phyloP scores from a whole-genome alignment of 2,888 invertebrate species.

The Thera obeliscata region DNA sequence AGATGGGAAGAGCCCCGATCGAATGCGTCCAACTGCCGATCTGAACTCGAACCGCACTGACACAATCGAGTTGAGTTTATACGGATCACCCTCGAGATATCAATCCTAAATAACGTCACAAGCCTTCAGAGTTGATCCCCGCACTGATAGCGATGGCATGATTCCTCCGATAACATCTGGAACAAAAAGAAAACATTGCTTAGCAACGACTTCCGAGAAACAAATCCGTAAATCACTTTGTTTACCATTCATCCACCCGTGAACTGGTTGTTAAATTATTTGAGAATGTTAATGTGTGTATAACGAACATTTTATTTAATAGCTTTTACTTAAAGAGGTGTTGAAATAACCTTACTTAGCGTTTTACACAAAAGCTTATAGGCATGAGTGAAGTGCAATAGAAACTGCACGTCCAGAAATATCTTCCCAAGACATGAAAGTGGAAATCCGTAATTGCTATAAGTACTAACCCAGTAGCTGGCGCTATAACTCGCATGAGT shows the following conservation, averaged over 20 bases:
- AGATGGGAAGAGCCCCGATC: slow-evolving; percentile 47
- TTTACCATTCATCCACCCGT: slow-evolving; percentile 29
- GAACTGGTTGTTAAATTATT: slow-evolving; percentile 18
- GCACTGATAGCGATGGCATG: slow-evolving; percentile 72
- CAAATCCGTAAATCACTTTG: slow-evolving; percentile 42
- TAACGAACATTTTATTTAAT: slow-evolving; percentile 20
- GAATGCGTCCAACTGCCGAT: slow-evolving; percentile 48
- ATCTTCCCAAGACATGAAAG: slow-evolving; percentile 31
- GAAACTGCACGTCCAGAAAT: slow-evolving; percentile 25
- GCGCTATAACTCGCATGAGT: slow-evolving; percentile 10
- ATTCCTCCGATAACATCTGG: slow-evolving; percentile 70
- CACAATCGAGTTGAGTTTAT: slow-evolving; percentile 36
- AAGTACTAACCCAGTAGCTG: slow-evolving; percentile 24
- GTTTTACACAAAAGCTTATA: neutral
- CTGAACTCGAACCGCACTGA: slow-evolving; percentile 49
- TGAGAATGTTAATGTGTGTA: slow-evolving; percentile 26
- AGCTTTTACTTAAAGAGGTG: slow-evolving; percentile 1
- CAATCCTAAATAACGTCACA: slow-evolving; percentile 46
- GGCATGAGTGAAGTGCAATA: neutral
- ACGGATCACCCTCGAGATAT: slow-evolving; percentile 35
- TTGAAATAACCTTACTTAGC: neutral
- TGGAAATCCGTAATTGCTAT: slow-evolving; percentile 39
- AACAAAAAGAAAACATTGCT: slow-evolving; percentile 59
- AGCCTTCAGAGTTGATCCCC: slow-evolving; percentile 58
- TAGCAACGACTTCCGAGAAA: slow-evolving; percentile 44